Base-by-base conservation (phyloP, 2,888 invertebrate species). In the Sabatieria punctata region DNA sequence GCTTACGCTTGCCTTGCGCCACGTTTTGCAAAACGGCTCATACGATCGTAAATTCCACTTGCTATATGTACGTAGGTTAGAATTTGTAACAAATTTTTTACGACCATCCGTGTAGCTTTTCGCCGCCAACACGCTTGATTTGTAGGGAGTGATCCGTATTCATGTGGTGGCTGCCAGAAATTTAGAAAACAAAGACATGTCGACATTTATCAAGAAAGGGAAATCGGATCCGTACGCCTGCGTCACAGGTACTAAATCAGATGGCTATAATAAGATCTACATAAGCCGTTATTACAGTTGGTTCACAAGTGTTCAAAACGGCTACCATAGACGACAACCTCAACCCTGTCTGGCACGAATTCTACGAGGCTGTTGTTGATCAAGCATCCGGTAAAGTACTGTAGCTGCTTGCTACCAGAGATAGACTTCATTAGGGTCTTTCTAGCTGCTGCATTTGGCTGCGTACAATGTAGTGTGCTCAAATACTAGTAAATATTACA, bases 181-280 rank as follows among this genome's bases (percentile, higher is more conserved):
- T 68, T 75, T 97, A 22, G 86, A 88, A 80, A 91, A 85, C 68
- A 89, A 86, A 70, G 97, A 97, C 68, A 80, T 91, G 41, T 78
- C 84, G 39, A n/a, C n/a, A n/a, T 74, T 95, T 67, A 68, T 93
- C 59, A 86, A 85, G 64, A 83, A 84, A 73, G 88, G 91, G 64
- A 93, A 93, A 73, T 91, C 91, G 0, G 95, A 97, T 74, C 95
- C 97, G 2, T 97, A 95, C 68, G 84, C 84, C 41, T 77, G 88
- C 45, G 74, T 70, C 37, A 60, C 59, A 51, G 65, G 68, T 69
- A 56, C n/a, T n/a, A 38, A 21, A 19, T 21, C 11, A 33, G 33
- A 33, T 33, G 50, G 51, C 48, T 39, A 25, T 18, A 26, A 23
- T 43, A 18, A n/a, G n/a, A n/a, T n/a, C n/a, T n/a, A n/a, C n/a